These are phyloP conservation scores for Simalia tracyae DNA, from an alignment of 2,797 vertebrate species.

Conservation along the genomic window DNA sequence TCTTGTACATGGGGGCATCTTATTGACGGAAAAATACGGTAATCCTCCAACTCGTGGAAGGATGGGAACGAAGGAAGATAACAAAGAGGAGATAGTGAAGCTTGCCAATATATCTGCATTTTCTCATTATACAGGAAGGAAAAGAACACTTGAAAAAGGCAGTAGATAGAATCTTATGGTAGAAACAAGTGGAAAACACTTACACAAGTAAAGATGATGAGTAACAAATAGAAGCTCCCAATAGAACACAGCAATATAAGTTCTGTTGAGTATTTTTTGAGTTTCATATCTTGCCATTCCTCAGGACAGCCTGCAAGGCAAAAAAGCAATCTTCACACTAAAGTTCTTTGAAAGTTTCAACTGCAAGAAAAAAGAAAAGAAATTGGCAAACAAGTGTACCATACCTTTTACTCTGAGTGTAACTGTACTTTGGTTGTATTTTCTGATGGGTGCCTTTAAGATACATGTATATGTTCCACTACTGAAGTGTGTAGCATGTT, in stretches of 20 bases:
- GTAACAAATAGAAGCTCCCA: constrained; percentile 75
- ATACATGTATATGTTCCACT: constrained; percentile 68
- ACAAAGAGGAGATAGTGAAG: neutral
- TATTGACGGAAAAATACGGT: neutral
- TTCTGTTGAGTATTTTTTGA: constrained; percentile 70
- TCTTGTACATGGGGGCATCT: no score
- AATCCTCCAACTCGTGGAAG: neutral
- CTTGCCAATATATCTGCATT: neutral
- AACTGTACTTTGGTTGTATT: constrained; percentile 58
- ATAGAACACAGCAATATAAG: constrained; percentile 70
- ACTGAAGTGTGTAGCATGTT: constrained; percentile 45
- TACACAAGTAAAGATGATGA: constrained; percentile 78
- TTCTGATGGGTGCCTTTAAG: constrained; percentile 40
- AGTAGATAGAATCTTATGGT: neutral
- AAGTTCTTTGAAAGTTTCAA: neutral
- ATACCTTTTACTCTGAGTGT: constrained; percentile 71
- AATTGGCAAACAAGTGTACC: neutral
- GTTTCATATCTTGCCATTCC: constrained; percentile 46
- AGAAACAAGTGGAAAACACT: constrained; percentile 56
- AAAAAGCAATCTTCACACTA: constrained; percentile 15
- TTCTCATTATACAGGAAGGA: neutral
- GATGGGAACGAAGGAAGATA: neutral
- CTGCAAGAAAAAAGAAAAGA: fast-evolving
- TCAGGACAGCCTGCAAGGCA: constrained; percentile 67
- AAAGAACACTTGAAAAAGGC: neutral